phyloP scores from a whole-genome alignment of 2,888 invertebrate species.

The Ichneumon xanthorius region DNA sequence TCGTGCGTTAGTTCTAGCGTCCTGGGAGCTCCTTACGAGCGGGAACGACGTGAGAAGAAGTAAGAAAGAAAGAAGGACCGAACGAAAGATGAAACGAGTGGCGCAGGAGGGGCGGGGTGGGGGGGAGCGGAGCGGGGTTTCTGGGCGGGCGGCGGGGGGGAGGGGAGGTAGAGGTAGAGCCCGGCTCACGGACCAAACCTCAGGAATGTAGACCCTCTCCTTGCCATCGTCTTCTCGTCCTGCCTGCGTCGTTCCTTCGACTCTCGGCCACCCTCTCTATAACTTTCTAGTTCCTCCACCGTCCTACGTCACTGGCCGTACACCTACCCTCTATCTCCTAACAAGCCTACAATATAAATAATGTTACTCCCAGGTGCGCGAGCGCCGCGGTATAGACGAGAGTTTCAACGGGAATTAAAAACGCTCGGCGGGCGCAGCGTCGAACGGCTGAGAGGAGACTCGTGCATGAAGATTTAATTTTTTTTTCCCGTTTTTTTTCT shows the following conservation, averaged over 20 bases:
- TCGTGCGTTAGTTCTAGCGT: slow-evolving; percentile 59
- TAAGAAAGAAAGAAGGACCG: slow-evolving; percentile 39
- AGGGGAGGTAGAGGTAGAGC: slow-evolving; percentile 33
- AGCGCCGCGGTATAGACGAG: slow-evolving; percentile 26
- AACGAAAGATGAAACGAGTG: slow-evolving; percentile 29
- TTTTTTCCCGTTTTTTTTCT: slow-evolving; percentile 46
- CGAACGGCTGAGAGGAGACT: slow-evolving; percentile 38
- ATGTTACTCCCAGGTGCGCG: slow-evolving; percentile 74
- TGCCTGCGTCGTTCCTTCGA: slow-evolving; percentile 26
- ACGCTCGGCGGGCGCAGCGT: slow-evolving; percentile 22
- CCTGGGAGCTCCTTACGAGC: slow-evolving; percentile 41
- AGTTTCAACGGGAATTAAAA: slow-evolving; percentile 47
- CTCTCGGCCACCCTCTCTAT: slow-evolving; percentile 52
- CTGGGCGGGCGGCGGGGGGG: too few relatives aligned
- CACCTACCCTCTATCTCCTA: slow-evolving; percentile 69
- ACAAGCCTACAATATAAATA: slow-evolving; percentile 79
- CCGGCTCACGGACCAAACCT: slow-evolving; percentile 73
- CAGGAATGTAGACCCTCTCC: slow-evolving; percentile 77
- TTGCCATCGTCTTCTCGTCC: slow-evolving; percentile 51
- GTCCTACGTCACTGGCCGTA: slow-evolving; percentile 55
- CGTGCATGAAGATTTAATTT: slow-evolving; percentile 29
- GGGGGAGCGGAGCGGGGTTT: too few relatives aligned
- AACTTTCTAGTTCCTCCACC: slow-evolving; percentile 59
- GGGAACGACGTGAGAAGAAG: slow-evolving; percentile 43
- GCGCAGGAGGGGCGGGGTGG: background rate